phyloP scores from a whole-genome alignment of 1,140 invertebrate species.

The Galendromus occidentalis region DNA sequence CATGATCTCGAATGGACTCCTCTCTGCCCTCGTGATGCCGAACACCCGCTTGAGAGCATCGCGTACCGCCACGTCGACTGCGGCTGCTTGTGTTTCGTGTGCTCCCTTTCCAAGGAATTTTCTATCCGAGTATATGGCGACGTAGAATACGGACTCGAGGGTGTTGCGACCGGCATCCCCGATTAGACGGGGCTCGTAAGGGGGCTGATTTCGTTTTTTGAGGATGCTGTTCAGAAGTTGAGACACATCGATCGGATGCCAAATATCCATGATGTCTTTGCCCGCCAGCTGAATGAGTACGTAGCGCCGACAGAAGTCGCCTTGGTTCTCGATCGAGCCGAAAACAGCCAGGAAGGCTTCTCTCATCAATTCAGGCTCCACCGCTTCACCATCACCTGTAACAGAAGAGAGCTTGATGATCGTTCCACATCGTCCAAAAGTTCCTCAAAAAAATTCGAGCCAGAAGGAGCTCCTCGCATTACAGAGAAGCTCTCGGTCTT shows the following conservation, averaged over 20 bases:
- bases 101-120: neutral
- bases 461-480: neutral
- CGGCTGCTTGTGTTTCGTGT: neutral
- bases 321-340: neutral
- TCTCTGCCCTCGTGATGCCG: neutral
- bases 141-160: neutral
- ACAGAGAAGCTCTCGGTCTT: neutral
- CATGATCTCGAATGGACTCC: neutral
- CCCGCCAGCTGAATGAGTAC: neutral
- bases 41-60: neutral
- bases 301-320: neutral
- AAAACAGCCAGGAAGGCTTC: neutral
- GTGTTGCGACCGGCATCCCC: neutral
- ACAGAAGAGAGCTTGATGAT: neutral
- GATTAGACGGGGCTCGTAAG: neutral
- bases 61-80: neutral
- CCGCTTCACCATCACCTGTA: neutral
- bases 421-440: neutral
- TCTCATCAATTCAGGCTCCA: neutral
- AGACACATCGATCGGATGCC: neutral
- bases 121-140: neutral
- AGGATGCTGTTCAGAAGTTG: neutral
- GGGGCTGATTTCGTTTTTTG: neutral
- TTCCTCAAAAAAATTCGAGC: neutral
- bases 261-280: neutral